Evolutionary conservation across 2,113 vertebrate genomes (phyloP).

Genomic region (Nanorana parkeri): DNA sequence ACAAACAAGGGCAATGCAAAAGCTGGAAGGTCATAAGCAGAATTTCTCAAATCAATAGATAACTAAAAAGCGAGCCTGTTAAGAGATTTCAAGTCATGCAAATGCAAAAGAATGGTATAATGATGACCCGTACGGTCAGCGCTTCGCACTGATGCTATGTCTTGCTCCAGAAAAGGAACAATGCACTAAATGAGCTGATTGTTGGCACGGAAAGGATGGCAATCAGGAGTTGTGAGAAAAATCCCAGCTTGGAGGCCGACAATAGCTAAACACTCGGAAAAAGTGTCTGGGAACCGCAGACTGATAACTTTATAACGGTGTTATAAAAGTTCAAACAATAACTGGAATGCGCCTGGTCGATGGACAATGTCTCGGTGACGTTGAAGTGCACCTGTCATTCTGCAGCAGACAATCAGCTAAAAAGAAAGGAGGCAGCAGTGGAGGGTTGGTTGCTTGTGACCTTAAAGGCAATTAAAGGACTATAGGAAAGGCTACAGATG

Average conservation of each 20-base stretch:
- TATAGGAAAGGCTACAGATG: too few species aligned
- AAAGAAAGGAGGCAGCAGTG: background rate
- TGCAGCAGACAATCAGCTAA: background rate
- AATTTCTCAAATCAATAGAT: slow-evolving; percentile 45
- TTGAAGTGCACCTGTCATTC: background rate
- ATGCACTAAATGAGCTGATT: slow-evolving; percentile 28
- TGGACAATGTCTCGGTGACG: too few species aligned
- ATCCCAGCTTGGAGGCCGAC: background rate
- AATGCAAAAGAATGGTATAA: slow-evolving; percentile 18
- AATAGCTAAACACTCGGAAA: background rate
- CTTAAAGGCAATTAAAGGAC: too few species aligned
- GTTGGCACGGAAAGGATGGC: background rate
- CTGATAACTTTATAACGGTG: slow-evolving; percentile 6
- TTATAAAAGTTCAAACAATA: slow-evolving; percentile 10
- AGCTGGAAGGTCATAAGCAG: slow-evolving; percentile 37
- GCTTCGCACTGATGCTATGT: background rate
- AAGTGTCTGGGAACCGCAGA: slow-evolving; percentile 4
- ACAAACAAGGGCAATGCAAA: slow-evolving; percentile 29
- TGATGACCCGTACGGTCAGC: background rate
- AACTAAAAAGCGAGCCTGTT: slow-evolving; percentile 43
- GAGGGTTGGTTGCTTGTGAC: background rate
- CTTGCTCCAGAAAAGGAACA: slow-evolving; percentile 2
- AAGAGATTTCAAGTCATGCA: slow-evolving; percentile 9
- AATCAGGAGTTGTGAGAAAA: background rate
- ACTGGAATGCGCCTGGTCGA: background rate